These are phyloP conservation scores for Montipora efflorescens DNA, from an alignment of 64 coral and sea anemone species.

Conservation along the genomic window DNA sequence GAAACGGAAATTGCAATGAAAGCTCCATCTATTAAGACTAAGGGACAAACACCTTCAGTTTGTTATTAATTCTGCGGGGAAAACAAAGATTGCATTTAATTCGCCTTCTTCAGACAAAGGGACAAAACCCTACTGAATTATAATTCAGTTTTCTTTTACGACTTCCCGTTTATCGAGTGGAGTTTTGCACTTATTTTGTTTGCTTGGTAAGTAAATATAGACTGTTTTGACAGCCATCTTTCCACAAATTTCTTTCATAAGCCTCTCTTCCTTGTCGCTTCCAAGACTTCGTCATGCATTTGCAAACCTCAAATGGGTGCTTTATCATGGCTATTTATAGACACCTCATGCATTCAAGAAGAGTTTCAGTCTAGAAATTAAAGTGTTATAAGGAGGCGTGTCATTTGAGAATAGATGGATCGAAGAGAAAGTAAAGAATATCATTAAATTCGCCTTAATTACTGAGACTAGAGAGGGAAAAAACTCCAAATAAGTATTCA, in stretches of 20 bases:
- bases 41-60: no score
- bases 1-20: no score
- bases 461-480: not conserved
- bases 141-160: no score
- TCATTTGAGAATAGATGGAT: not conserved
- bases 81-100: not conserved
- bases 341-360: not conserved
- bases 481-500: not conserved
- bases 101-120: not conserved
- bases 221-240: not conserved
- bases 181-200: not conserved
- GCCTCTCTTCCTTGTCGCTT: not conserved
- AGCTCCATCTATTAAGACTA: no score
- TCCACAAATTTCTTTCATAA: not conserved
- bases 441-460: not conserved
- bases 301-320: not conserved
- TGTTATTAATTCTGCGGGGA: no score
- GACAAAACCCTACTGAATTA: no score
- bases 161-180: not conserved
- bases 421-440: not conserved
- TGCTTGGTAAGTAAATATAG: not conserved
- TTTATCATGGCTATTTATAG: not conserved
- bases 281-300: not conserved
- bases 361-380: not conserved
- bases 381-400: not conserved